phyloP scores from a whole-genome alignment of 1,140 invertebrate genomes.

The Euwallacea similis region DNA sequence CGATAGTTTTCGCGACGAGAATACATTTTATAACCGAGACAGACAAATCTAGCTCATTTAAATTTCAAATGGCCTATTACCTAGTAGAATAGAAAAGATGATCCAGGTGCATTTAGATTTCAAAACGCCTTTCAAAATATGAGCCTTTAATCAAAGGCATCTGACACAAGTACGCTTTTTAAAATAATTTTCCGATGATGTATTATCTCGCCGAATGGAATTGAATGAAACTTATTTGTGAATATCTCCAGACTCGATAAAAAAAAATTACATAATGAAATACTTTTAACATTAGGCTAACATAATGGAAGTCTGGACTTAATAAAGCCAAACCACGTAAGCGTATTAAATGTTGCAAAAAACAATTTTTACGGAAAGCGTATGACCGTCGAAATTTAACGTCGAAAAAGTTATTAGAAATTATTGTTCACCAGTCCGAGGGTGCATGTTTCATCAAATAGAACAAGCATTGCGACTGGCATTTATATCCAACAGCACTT shows the following conservation, averaged over 20 bases:
- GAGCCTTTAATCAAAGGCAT: conserved; percentile 22
- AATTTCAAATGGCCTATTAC: conserved; percentile 52
- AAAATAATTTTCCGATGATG: conserved; percentile 1
- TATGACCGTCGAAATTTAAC: conserved; percentile 27
- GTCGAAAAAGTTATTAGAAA: conserved; percentile 42
- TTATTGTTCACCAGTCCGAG: conserved; percentile 47
- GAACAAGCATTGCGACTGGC: conserved; percentile 53
- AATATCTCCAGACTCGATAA: not conserved
- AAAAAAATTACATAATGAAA: too few relatives aligned
- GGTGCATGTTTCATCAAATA: conserved; percentile 51
- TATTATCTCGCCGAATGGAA: not conserved
- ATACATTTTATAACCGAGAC: conserved; percentile 46
- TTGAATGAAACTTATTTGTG: not conserved
- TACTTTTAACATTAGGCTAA: too few relatives aligned
- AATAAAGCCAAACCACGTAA: not conserved
- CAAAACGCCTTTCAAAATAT: conserved; percentile 27
- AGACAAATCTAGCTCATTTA: conserved; percentile 50
- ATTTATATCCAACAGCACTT: conserved; percentile 53
- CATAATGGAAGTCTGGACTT: too few relatives aligned
- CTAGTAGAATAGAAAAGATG: conserved; percentile 38
- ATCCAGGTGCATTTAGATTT: conserved; percentile 40
- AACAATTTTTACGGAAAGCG: conserved; percentile 24
- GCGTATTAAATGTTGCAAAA: conserved; percentile 33
- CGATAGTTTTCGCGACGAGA: conserved; percentile 47
- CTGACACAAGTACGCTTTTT: conserved; percentile 7